Evolutionary conservation across 2,113 vertebrate species (phyloP), one percentile per base, ranked within the genome.

Genomic region (Glaucidium brasilianum): DNA sequence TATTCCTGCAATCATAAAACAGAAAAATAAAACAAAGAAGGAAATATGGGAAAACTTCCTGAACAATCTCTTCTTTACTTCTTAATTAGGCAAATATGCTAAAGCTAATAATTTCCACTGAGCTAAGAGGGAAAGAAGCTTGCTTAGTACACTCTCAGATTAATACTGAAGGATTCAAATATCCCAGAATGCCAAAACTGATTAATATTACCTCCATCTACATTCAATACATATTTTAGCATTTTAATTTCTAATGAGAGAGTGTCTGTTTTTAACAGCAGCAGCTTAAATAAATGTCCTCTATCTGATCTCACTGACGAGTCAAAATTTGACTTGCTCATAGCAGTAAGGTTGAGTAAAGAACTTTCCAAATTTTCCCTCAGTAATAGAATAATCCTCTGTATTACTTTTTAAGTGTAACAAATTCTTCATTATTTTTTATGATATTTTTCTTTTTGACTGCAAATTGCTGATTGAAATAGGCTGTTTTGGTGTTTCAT

Each of bases 1-100:
- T 76, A 39, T 29, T 82, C 5, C 3, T 52, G 43, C 0, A 1
- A 0, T 26, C 8, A 17, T 15, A 62, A 74, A 4, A 6, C 6
- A 58, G 68, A 89, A 78, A 21, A 32, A 19, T 9, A 29, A 66
- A 68, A 64, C 5, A 30, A 12, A 22, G 4, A 17, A n/a, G 5
- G 5, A 37, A 50, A 50, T 35, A 74, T 34, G 5, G 37, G 6
- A 49, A 29, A 34, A 5, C 4, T 55, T 81, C 26, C 15, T 41
- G 5, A 83, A 85, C 56, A 21, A 23, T 23, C 18, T 83, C 5
- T 26, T 66, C 20, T 50, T n/a, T 85, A 35, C 23, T 82, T 53
- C 15, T 66, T 49, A 49, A 23, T 22, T 47, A 15, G 5, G 4
- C 4, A 62, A 66, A 58, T 45, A 47, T 19, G 4, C 10, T 26